Evolutionary conservation across 2,113 vertebrate genomes (phyloP), one percentile per base, ranked within the genome.

Genomic region (Hiodon tergisus): DNA sequence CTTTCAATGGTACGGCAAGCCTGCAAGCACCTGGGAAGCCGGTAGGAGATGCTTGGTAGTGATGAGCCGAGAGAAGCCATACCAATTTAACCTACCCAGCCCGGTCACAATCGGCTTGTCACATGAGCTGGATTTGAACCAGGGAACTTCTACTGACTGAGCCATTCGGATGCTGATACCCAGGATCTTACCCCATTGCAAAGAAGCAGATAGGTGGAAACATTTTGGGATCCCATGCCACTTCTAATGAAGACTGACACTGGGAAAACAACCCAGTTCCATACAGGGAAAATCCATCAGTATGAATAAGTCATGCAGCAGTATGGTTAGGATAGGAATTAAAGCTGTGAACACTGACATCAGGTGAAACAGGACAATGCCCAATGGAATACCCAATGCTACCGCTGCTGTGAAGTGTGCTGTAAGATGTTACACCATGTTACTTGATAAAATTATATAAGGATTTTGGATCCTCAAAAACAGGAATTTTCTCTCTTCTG

Each of bases 281-380:
- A 72, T 82, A 90, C 87, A 91, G 84, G 81, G 84, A 87, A 90
- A 91, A 86, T 84, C 87, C 88, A 90, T 91, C 89, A 91, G 85
- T 83, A 90, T 90, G 77, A 91, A 91, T 91, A 89, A 91, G 85
- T 90, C 81, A 91, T 86, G 74, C 75, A 76, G 77, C 6, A 31
- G 77, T 82, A 86, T 86, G 77, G 72, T 81, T 76, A 81, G 88
- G 78, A 86, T 82, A 77, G 72, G 79, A 74, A 81, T 4, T 78
- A 65, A 80, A 84, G 82, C 85, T 82, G 77, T 83, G 77, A 77
- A 73, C 81, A 77, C 81, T 71, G 82, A 79, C 79, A 17, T 79
- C 80, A 84, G 83, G 87, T 81, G 85, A 81, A 86, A 31, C 85
- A 85, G 72, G 78, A 73, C 67, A 81, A 83, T 81, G 76, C 87